Base-by-base conservation (phyloP, 2,113 vertebrate species). In the Xyrauchen texanus region DNA sequence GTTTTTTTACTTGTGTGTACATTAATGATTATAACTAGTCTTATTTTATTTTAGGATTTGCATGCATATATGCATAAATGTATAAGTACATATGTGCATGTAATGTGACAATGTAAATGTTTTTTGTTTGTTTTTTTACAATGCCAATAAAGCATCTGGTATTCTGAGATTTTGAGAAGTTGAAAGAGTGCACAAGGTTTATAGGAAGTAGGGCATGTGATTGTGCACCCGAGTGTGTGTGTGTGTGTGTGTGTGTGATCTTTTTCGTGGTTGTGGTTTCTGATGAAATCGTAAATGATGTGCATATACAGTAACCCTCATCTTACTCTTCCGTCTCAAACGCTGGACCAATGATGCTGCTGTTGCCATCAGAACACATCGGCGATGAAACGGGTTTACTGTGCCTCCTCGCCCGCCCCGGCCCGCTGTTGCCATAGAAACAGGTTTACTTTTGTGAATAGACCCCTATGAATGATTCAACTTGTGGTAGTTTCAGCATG, bases 101-200 rank as follows among this genome's bases (percentile, higher is more conserved):
- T 34, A 34, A 34, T 34, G 21, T 34, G 21, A 34, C 21, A 34
- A 34, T 34, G 21, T 34, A 34, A 34, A 34, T 34, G 21, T 34
- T 34, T 34, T 34, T 34, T 34, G 21, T 34, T 34, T 34, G 21
- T 34, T 34, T 34, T 34, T 34, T 34, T 34, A 34, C 3, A 34
- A 34, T 3, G 21, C 21, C 21, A 34, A 34, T 34, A 34, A 34
- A 34, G 21, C 21, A 34, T 34, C 21, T 34, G 1, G 21, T 34
- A 34, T 34, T 34, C 3, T 34, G 21, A 34, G 91, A 90, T 87
- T 91, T 89, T 93, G 88, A 91, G 89, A 93, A 93, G 89, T 78
- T 1, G 87, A 86, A 88, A 88, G 88, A 90, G 88, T 86, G 81
- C 8, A 6, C 51, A 52, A 8, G 75, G 58, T 64, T 78, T 82